Evolutionary conservation across 1,140 invertebrate species (phyloP).

Genomic region (Colletes gigas): DNA sequence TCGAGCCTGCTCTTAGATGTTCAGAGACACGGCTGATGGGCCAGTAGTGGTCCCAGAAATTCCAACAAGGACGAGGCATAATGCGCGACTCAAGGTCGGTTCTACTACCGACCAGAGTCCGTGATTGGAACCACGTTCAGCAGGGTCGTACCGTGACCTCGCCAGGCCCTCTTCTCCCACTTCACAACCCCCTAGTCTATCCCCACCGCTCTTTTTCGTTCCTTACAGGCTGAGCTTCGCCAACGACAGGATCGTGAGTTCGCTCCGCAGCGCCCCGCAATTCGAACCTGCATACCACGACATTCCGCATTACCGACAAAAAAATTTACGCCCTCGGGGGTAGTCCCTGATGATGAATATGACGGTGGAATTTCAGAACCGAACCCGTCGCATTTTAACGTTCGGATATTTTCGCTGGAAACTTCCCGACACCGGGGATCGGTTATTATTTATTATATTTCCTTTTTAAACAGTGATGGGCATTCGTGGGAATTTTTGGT

Average conservation of each 20-base stretch:
- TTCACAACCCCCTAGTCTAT: conserved; percentile 17
- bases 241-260: conserved; percentile 50
- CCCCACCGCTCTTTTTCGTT: conserved; percentile 16
- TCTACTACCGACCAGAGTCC: conserved; percentile 75
- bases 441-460: too few relatives aligned
- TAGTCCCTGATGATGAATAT: conserved; percentile 4
- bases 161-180: conserved; percentile 42
- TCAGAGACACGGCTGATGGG: conserved; percentile 74
- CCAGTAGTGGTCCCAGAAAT: conserved; percentile 76
- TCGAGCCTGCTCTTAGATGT: conserved; percentile 62
- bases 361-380: conserved; percentile 8
- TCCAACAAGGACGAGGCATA: conserved; percentile 79
- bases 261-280: conserved; percentile 38
- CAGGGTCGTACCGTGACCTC: conserved; percentile 76
- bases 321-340: neutral
- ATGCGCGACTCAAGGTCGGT: conserved; percentile 81
- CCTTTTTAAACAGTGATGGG: too few relatives aligned
- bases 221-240: conserved; percentile 38
- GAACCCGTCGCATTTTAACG: neutral
- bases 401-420: neutral
- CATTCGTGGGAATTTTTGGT: too few relatives aligned
- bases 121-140: conserved; percentile 69
- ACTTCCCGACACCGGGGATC: neutral
- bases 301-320: conserved; percentile 41
- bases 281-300: conserved; percentile 26